A percentile compares a stretch with the other conserved stretches of the same genome.
Evolutionary conservation across 2,797 vertebrate genomes (phyloP).

Genomic region (Eidolon dupreanum): DNA sequence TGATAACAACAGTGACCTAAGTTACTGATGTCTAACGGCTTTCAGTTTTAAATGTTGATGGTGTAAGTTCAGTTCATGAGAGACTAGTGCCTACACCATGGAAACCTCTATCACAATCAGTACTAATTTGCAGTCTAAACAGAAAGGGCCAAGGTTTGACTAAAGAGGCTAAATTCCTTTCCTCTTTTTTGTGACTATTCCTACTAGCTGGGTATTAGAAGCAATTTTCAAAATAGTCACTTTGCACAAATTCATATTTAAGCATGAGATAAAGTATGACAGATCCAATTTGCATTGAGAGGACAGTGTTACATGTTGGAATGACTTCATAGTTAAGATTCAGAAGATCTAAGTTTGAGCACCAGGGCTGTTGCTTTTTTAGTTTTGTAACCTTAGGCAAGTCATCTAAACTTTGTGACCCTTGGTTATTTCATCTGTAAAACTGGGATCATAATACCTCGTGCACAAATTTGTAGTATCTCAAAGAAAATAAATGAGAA

Average conservation of each 20-base stretch:
- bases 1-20: conserved; percentile 65
- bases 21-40: conserved; percentile 46
- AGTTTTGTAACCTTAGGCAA: not conserved
- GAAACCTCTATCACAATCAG: conserved; percentile 68
- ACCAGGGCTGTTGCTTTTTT: not conserved
- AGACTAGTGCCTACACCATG: conserved; percentile 66
- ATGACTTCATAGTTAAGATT: not conserved
- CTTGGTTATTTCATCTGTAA: not conserved
- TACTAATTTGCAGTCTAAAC: conserved; percentile 46
- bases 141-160: conserved; percentile 67
- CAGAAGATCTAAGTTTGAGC: not conserved
- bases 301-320: not conserved
- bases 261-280: not conserved
- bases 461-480: not conserved
- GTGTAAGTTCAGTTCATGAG: conserved; percentile 1
- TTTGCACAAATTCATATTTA: conserved; percentile 36
- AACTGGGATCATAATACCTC: not conserved
- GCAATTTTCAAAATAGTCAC: conserved; percentile 33
- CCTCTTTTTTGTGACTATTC: conserved; percentile 57
- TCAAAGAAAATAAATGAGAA: not conserved
- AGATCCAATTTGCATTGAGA: not conserved
- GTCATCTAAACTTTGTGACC: not conserved
- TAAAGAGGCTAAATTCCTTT: conserved; percentile 47
- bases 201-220: conserved; percentile 1
- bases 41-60: conserved; percentile 56